These are phyloP conservation scores for Scleropages formosus DNA, from an alignment of 2,797 vertebrate species.

Conservation along the genomic window DNA sequence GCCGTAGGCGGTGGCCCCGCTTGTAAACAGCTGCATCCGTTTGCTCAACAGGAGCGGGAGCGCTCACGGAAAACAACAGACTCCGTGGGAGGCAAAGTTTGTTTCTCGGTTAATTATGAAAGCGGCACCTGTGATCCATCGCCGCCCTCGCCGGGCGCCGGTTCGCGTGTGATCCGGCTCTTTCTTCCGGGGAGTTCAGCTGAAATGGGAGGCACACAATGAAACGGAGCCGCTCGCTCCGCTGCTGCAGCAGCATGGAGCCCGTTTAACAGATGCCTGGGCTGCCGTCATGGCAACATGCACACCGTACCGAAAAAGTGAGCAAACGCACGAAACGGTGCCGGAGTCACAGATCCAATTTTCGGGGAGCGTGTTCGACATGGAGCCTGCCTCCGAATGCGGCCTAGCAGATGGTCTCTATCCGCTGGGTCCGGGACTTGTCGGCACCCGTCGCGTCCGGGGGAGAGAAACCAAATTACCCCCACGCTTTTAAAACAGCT, in stretches of 20 bases:
- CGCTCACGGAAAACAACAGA: background rate
- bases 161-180: background rate
- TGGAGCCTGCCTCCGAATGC: conserved; percentile 25
- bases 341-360: conserved; percentile 11
- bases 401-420: conserved; percentile 34
- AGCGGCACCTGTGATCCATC: conserved; percentile 48
- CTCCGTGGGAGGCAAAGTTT: background rate
- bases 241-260: background rate
- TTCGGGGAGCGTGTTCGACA: conserved; percentile 25
- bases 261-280: conserved; percentile 7
- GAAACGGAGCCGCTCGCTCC: background rate
- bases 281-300: background rate
- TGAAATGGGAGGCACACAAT: background rate
- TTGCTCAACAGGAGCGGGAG: background rate
- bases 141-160: background rate
- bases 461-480: conserved; percentile 15
- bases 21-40: conserved; percentile 15
- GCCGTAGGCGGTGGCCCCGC: background rate
- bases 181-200: background rate
- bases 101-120: conserved; percentile 59
- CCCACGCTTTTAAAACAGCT: conserved; percentile 29
- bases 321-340: conserved; percentile 5
- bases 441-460: conserved; percentile 41
- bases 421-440: conserved; percentile 43
- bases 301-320: background rate